Conservation (phyloP, 2,888 invertebrate species). For the Chrysotoxum bicinctum region DNA sequence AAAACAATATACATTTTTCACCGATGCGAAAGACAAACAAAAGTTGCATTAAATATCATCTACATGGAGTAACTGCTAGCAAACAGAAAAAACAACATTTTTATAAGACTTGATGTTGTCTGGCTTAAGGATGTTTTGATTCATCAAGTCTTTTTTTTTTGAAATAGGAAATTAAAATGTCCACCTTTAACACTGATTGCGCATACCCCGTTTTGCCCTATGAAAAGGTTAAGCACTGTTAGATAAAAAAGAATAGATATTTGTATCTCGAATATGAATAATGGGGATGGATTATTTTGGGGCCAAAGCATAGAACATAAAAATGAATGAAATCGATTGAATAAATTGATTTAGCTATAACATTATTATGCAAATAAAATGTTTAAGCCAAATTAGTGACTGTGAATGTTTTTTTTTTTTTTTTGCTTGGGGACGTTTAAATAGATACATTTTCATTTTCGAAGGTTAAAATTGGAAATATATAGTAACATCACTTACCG, state of each 20-base stretch:
- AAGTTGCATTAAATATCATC: no score
- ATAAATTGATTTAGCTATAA: not conserved
- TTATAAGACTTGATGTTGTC: no score
- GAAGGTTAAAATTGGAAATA: not conserved
- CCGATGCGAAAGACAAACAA: no score
- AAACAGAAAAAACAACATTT: no score
- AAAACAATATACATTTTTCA: no score
- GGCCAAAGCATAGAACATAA: not conserved
- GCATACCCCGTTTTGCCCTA: not conserved
- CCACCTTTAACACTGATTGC: not conserved
- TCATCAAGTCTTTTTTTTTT: not conserved
- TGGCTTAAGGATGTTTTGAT: no score
- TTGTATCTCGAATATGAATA: not conserved
- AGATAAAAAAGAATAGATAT: not conserved
- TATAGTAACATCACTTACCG: no score
- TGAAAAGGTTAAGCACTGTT: not conserved
- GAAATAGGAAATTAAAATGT: not conserved
- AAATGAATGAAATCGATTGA: not conserved
- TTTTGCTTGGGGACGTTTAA: not conserved
- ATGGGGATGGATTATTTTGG: not conserved
- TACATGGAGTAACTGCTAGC: no score
- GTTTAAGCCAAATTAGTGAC: not conserved
- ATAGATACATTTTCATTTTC: not conserved
- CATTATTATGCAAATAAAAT: constrained; percentile 6
- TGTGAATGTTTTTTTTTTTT: not conserved